Base-by-base conservation (phyloP, 2,113 vertebrate species). In the Ranitomeya imitator region DNA sequence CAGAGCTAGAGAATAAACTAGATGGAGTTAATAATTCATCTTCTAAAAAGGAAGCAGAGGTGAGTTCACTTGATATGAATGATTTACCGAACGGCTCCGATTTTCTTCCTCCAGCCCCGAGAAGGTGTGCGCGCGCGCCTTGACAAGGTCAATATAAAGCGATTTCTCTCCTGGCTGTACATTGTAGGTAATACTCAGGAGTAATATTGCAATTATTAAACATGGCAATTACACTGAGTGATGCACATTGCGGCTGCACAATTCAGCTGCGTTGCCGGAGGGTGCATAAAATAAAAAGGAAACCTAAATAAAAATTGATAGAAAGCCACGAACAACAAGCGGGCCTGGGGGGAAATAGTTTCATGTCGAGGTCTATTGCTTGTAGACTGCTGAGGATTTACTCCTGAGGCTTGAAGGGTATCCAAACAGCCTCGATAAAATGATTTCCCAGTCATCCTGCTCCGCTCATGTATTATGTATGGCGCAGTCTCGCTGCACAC, bases 1-100 rank as follows among this genome's bases (percentile, higher is more conserved):
- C 92, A 99, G 98, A 97, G 85, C 93, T 98, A 91, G 96, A 96
- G 90, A 95, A 86, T 88, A 92, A 94, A 61, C 88, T 93, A 90
- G 95, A 95, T 92, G 94, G 92, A 60, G 92, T 93, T 88, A 94
- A 91, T 89, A 89, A 92, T 1, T 90, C 92, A 92, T 87, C 85
- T 86, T 91, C 85, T 79, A 86, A 90, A 74, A 94, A 93, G 73
- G 92, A 92, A 87, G 85, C 85, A 15, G 93, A 97, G 96, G 97
- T 98, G 93, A 85, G 85, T 86, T 6, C 65, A 10, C 31, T 26
- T 63, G 59, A 86, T 74, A 73, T 63, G 57, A 82, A 65, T 83
- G 31, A 83, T 51, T 83, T 65, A 45, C 12, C 3, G 61, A 67
- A 54, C 54, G 0, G 12, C 19, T 10, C 13, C 9, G 63, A 23